phyloP scores from a whole-genome alignment of 2,888 invertebrate genomes.

The Pterostichus madidus region DNA sequence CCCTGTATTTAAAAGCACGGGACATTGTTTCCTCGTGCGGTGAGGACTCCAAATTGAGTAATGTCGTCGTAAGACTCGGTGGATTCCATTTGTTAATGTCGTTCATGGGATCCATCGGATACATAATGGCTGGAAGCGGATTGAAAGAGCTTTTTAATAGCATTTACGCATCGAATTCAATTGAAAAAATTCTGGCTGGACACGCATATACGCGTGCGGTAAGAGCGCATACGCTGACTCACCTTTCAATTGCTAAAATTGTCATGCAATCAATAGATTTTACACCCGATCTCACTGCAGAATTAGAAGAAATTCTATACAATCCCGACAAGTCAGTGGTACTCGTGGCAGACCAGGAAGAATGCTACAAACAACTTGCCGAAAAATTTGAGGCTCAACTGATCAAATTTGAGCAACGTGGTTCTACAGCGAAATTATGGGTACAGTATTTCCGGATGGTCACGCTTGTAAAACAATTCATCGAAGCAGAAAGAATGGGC shows the following conservation, averaged over 20 bases:
- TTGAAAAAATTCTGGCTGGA: slow-evolving; percentile 70
- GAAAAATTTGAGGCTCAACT: slow-evolving; percentile 80
- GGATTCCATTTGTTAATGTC: slow-evolving; percentile 70
- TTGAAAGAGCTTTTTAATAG: slow-evolving; percentile 69
- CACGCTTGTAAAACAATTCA: slow-evolving; percentile 71
- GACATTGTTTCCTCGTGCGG: slow-evolving; percentile 67
- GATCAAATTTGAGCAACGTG: slow-evolving; percentile 72
- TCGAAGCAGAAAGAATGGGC: slow-evolving; percentile 72
- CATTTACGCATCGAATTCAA: slow-evolving; percentile 70
- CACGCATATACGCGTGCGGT: slow-evolving; percentile 71
- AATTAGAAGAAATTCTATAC: too few relatives aligned
- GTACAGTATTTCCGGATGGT: slow-evolving; percentile 71
- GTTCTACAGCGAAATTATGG: slow-evolving; percentile 71
- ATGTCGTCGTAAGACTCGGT: slow-evolving; percentile 68
- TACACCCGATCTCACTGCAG: slow-evolving; percentile 24
- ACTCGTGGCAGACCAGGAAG: slow-evolving; percentile 65
- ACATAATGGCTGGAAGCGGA: slow-evolving; percentile 70
- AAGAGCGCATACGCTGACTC: slow-evolving; percentile 70
- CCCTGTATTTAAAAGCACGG: slow-evolving; percentile 69
- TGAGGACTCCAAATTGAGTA: slow-evolving; percentile 52
- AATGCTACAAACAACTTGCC: slow-evolving; percentile 53
- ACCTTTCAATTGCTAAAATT: slow-evolving; percentile 68
- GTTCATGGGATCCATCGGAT: slow-evolving; percentile 69
- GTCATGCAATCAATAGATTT: slow-evolving; percentile 55
- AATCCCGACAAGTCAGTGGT: slow-evolving; percentile 66